phyloP scores from a whole-genome alignment of 2,113 vertebrate species.

The Chloropsis hardwickii region DNA sequence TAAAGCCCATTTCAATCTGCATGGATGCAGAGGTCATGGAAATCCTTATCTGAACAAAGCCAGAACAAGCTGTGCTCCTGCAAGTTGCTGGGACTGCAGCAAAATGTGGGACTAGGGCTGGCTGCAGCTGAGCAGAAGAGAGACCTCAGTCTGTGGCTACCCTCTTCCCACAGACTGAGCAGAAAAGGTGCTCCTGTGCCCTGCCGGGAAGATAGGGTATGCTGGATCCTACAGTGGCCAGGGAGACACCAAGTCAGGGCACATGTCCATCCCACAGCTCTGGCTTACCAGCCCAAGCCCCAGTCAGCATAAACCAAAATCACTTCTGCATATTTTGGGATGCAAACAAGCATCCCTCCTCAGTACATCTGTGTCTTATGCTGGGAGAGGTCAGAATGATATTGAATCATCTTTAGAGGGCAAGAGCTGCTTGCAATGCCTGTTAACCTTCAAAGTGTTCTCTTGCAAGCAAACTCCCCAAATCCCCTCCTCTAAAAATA shows the following conservation, averaged over 20 bases:
- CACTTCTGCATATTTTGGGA: not conserved
- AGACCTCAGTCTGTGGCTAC: not conserved
- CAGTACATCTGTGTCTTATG: not conserved
- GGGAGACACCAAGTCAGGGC: not conserved
- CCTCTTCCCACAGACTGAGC: too few species aligned
- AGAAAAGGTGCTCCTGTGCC: not conserved
- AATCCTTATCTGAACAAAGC: not conserved
- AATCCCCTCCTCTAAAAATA: slow-evolving; percentile 3
- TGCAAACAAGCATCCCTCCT: not conserved
- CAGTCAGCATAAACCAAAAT: not conserved
- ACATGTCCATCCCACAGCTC: not conserved
- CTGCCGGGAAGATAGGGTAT: rapidly evolving
- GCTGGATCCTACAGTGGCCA: not conserved
- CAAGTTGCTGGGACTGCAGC: not conserved
- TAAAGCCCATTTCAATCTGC: not conserved
- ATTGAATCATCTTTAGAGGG: not conserved
- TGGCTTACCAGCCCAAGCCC: not conserved
- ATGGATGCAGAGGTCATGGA: not conserved
- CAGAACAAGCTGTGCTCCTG: not conserved
- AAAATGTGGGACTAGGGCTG: not conserved
- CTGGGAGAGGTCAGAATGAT: not conserved
- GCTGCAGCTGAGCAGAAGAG: not conserved
- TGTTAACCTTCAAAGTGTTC: slow-evolving; percentile 16
- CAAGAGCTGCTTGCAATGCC: not conserved
- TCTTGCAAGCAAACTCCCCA: not conserved